Evolutionary conservation across 2,888 invertebrate species (phyloP), one percentile per base, ranked within the genome.

Genomic region (Hydrotaea cyrtoneurina): DNA sequence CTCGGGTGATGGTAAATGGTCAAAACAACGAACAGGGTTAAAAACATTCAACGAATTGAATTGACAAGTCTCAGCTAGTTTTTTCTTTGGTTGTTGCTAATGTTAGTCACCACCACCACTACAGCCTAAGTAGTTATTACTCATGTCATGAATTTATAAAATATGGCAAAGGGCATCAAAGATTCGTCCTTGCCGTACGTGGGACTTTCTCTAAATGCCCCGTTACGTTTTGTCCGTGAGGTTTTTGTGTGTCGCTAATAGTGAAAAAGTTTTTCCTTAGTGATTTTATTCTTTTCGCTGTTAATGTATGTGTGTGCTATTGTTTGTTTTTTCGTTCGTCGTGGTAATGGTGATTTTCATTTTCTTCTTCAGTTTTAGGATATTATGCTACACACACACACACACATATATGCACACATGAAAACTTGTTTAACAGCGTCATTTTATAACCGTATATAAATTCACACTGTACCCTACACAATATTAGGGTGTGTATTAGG

Each of bases 401-500:
- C 66, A 66, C 36, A 39, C n/a, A 39, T 39, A 39, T 81, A 55
- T 57, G 50, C 31, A 59, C 26, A 39, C 8, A 71, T 26, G 64
- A 50, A 78, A 74, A 78, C 15, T 78, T 78, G 76, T 78, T 78
- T 78, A 69, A 82, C 59, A 78, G 71, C 73, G 31, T 78, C 62
- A 78, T 78, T 78, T 82, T 78, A 74, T 69, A 75, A 59, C 74
- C 73, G 39, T 75, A 75, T 75, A 82, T 82, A 78, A 80, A 82
- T 82, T 78, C 62, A 62, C 62, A 74, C 75, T 75, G n/a, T 81
- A 31, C 7, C 31, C 31, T 31, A 31, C 31, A 31, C 31, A 2
- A 31, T 31, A 31, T 2, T 7, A 4, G 31, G 7, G 31, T 31
- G 7, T 31, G 7, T 31, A 31, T 31, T 31, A 31, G 7, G 31